Percentiles rank a stretch among this genome's conserved stretches.
These are phyloP conservation scores for Drosophila guanche DNA, from an alignment of 1,140 invertebrate species.

Conservation along the genomic window DNA sequence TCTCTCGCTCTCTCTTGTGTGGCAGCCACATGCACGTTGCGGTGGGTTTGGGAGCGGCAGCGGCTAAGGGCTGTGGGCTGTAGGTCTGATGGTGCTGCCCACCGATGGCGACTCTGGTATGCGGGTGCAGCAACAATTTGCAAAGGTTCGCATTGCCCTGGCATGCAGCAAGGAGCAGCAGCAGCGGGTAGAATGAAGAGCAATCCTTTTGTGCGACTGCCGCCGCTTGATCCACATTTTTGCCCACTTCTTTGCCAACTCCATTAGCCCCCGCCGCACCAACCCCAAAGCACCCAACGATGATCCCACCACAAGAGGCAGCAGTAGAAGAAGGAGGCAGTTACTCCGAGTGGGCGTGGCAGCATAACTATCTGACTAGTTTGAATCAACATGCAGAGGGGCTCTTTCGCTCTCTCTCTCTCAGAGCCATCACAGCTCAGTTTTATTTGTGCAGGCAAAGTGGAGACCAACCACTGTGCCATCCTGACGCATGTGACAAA, in stretches of 20 bases:
- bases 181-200: slow-evolving; percentile 26
- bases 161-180: neutral
- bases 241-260: slow-evolving; percentile 60
- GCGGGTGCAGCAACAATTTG: slow-evolving; percentile 65
- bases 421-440: slow-evolving; percentile 6
- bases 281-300: slow-evolving; percentile 17
- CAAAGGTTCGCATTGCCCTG: slow-evolving; percentile 63
- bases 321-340: neutral
- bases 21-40: slow-evolving; percentile 58
- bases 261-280: slow-evolving; percentile 58
- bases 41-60: slow-evolving; percentile 1
- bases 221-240: slow-evolving; percentile 72
- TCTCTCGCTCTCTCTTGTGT: neutral
- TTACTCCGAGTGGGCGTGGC: neutral
- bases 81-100: neutral
- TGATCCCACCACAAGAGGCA: slow-evolving; percentile 19
- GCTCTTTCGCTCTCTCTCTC: no score
- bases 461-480: slow-evolving; percentile 19
- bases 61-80: neutral
- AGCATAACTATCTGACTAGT: slow-evolving; percentile 47
- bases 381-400: slow-evolving; percentile 37
- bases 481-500: slow-evolving; percentile 58
- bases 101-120: slow-evolving; percentile 24
- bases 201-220: slow-evolving; percentile 59
- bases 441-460: slow-evolving; percentile 30